Base-by-base conservation (phyloP, 1,140 invertebrate genomes). In the Pseudomyrmex concolor region DNA sequence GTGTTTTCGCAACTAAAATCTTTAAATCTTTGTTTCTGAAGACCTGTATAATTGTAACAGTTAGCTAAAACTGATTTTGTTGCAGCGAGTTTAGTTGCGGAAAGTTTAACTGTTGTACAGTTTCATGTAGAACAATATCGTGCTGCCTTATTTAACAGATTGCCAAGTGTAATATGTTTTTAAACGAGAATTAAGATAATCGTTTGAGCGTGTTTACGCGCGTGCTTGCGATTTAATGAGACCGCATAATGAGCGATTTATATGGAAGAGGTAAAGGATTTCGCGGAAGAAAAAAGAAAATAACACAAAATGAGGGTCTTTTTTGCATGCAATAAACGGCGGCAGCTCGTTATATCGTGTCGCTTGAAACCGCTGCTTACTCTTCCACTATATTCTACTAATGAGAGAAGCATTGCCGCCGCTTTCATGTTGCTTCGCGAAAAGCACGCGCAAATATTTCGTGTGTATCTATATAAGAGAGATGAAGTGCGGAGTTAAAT, bases 241-340 rank as follows among this genome's bases (percentile, higher is more conserved):
- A 25, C 7, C 17, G 19, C 15, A 2, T 78, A 78, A 78, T 12
- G 43, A 78, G 64, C 22, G 43, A 10, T 43, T 78, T 70, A 78
- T 70, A 43, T 48, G 54, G 9, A 70, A 48, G 10, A 15, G 15
- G 22, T 78, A 68, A 70, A 70, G 12, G 19, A 78, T 78, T 78
- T 68, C 1, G 34, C 9, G 51, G 13, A 5, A 34, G 34, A 34
- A 34, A 34, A 57, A 78, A 25, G 25, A 25, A 68, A 78, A 78
- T 1, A 17, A 57, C 17, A 34, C 17, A 34, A 34, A 34, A 7
- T n/a, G 15, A 25, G 34, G n/a, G n/a, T n/a, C n/a, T n/a, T 4
- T 70, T 45, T 19, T 78, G 10, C 0, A 2, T 55, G 34, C 34
- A 57, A 78, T 78, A 70, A 78, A 51, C 34, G 55, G 57, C 43